These are phyloP conservation scores for Hystrix brachyura DNA, from an alignment of 2,113 vertebrate genomes.

Conservation along the genomic window DNA sequence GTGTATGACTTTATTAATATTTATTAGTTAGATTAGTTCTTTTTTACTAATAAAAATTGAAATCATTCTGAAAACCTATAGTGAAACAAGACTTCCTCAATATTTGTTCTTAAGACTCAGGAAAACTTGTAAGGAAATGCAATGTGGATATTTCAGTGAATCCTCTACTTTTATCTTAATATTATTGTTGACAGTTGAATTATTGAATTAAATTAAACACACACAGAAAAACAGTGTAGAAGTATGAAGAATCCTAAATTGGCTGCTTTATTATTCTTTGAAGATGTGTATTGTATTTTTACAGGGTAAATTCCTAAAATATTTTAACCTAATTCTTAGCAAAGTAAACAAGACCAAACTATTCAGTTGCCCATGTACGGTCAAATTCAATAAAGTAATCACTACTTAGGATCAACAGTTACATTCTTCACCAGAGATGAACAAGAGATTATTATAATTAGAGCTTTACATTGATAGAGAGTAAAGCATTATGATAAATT, in stretches of 20 bases:
- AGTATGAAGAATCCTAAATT: constrained; percentile 8
- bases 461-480: constrained; percentile 10
- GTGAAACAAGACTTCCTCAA: constrained; percentile 62
- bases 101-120: constrained; percentile 47
- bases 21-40: constrained; percentile 72
- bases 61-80: constrained; percentile 72
- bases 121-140: constrained; percentile 58
- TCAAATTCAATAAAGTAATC: constrained; percentile 57
- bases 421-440: background rate
- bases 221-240: constrained; percentile 64
- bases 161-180: constrained; percentile 66
- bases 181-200: constrained; percentile 72
- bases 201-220: constrained; percentile 69
- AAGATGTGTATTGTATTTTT: constrained; percentile 64
- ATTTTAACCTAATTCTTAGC: constrained; percentile 71
- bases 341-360: constrained; percentile 22
- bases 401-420: background rate
- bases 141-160: constrained; percentile 61
- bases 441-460: background rate
- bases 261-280: constrained; percentile 60
- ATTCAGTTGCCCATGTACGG: background rate
- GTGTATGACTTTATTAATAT: constrained; percentile 79
- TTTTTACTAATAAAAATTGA: constrained; percentile 69
- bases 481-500: background rate
- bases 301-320: constrained; percentile 52